Evolutionary conservation across 2,113 vertebrate genomes (phyloP).

Genomic region (Oryzias curvinotus): DNA sequence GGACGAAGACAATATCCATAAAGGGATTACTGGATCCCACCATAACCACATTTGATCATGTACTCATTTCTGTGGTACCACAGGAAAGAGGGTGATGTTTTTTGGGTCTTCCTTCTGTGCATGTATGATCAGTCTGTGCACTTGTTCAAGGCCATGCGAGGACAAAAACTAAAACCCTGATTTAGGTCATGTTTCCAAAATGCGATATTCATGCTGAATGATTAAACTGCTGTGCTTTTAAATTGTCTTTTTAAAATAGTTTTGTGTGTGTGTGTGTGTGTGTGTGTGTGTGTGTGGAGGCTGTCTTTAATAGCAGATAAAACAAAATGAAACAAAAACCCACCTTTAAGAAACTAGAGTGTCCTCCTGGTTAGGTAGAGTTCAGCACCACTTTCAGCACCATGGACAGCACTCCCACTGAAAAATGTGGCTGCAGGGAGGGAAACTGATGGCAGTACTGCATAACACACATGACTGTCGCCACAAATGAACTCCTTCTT

Average conservation of each 20-base stretch:
- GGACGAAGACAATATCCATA: slow-evolving; percentile 8
- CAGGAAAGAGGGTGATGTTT: slow-evolving; percentile 1
- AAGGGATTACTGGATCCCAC: slow-evolving; percentile 7
- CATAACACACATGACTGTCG: slow-evolving; percentile 37
- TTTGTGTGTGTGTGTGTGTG: no score
- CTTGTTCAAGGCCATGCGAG: not conserved
- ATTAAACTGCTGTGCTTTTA: no score
- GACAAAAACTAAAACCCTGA: not conserved
- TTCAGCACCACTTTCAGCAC: slow-evolving; percentile 19
- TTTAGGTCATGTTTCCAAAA: no score
- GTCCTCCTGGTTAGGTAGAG: not conserved
- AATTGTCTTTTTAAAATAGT: no score
- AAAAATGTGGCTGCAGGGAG: slow-evolving; percentile 11
- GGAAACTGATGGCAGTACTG: slow-evolving; percentile 17
- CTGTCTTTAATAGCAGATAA: not conserved
- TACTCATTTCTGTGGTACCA: not conserved
- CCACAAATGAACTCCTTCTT: slow-evolving; percentile 49
- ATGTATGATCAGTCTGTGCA: not conserved
- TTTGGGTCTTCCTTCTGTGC: slow-evolving; percentile 1
- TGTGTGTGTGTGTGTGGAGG: no score
- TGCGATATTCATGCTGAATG: no score
- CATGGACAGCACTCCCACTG: slow-evolving; percentile 7
- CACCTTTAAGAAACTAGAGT: not conserved
- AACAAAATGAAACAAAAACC: not conserved
- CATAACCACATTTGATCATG: slow-evolving; percentile 6